These are phyloP conservation scores for Mythimna vitellina DNA, from an alignment of 2,888 invertebrate genomes.

Conservation along the genomic window DNA sequence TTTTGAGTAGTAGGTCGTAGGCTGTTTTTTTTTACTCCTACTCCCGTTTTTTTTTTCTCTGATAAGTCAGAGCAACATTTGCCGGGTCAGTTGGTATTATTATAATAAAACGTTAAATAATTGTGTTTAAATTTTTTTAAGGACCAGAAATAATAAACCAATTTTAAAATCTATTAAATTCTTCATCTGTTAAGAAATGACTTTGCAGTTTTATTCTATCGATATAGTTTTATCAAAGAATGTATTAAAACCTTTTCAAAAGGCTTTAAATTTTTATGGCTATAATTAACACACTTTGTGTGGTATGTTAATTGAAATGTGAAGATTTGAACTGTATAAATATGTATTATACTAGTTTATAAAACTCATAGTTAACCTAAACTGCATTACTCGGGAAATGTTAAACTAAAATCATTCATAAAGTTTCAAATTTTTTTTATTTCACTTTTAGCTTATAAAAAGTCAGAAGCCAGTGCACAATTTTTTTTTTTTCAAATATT, in stretches of 20 bases:
- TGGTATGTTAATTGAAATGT: conserved; percentile 22
- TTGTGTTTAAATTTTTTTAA: not conserved
- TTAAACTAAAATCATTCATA: not conserved
- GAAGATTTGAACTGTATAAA: conserved; percentile 32
- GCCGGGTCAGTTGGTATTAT: too few relatives aligned
- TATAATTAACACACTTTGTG: conserved; percentile 13
- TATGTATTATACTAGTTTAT: conserved; percentile 24
- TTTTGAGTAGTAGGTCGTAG: not conserved
- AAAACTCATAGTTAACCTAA: not conserved
- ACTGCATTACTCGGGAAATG: not conserved
- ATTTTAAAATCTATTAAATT: conserved; percentile 8
- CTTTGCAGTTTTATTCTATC: not conserved
- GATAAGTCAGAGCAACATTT: too few relatives aligned
- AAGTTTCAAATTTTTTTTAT: too few relatives aligned
- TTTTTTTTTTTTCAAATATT: not conserved
- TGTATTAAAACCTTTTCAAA: not conserved
- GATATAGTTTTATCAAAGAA: not conserved
- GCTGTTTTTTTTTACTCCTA: too few relatives aligned
- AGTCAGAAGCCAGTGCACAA: too few relatives aligned
- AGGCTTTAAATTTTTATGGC: conserved; percentile 2
- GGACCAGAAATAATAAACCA: not conserved
- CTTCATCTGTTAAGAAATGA: not conserved
- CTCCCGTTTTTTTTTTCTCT: too few relatives aligned
- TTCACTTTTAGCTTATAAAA: too few relatives aligned
- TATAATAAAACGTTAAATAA: not conserved